Base-by-base conservation (phyloP, 2,113 vertebrate species). In the Calypte anna region DNA sequence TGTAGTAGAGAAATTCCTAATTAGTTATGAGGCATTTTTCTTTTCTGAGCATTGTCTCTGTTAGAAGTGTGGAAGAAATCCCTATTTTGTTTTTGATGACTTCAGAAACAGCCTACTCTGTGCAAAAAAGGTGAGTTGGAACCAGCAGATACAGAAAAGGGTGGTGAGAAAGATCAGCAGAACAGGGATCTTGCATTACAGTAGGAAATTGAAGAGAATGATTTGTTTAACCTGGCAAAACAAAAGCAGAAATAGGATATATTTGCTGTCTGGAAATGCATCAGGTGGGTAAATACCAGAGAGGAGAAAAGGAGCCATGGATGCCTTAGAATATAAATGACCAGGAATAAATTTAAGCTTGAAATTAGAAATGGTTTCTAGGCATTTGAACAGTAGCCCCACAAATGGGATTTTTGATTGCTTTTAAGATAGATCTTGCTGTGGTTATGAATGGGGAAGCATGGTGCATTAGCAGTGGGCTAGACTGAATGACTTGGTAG, bases 221-320 rank as follows among this genome's bases (percentile, higher is more conserved):
- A 64, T 89, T 92, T 93, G 79, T 91, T 96, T 94, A 93, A 91
- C 72, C 90, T 93, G 51, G 55, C 63, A 90, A 79, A 93, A 91
- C 85, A 90, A 86, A 94, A 93, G 75, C 88, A 89, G 82, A 86
- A 91, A 51, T 67, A 55, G 68, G 58, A 33, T 86, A 33, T 95
- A 76, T 96, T 96, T 96, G 85, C 96, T 90, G 75, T 94, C 90
- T 96, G 92, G 88, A 88, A 94, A 77, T 59, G 68, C 61, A 82
- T 82, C 75, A 85, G 63, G 68, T 0, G 2, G 5, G 63, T 88
- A 94, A 96, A 96, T 93, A 94, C 24, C n/a, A 74, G 58, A 70
- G 59, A 82, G 24, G 75, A 93, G 78, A 90, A 93, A 80, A 86
- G 55, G 46, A 90, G 17, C 70, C 36, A 46, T 5, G 16, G 53